Evolutionary conservation across 2,113 vertebrate genomes (phyloP).

Genomic region (Forbesichthys papilliferus): DNA sequence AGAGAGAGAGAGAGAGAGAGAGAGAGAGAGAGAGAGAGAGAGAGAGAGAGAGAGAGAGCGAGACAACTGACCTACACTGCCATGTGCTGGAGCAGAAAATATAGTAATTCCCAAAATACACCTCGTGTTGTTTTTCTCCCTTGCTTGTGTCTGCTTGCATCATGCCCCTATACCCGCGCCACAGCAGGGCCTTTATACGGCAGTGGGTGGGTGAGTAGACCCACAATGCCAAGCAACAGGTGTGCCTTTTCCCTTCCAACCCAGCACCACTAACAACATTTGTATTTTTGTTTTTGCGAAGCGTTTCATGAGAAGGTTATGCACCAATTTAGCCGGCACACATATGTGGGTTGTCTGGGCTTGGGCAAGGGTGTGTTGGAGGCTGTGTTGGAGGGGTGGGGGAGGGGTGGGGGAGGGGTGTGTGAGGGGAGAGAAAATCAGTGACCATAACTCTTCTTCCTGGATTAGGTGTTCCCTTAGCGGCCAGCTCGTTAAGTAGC

Average conservation of each 20-base stretch:
- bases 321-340: conserved; percentile 60
- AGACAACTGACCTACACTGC: conserved; percentile 15
- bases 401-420: neutral
- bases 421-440: conserved; percentile 15
- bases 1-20: too few relatives aligned
- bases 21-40: too few relatives aligned
- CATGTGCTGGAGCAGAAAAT: conserved; percentile 33
- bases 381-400: conserved; percentile 12
- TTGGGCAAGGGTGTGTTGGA: conserved; percentile 7
- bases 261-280: conserved; percentile 26
- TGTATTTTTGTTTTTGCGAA: conserved; percentile 28
- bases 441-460: conserved; percentile 48
- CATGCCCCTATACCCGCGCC: conserved; percentile 2
- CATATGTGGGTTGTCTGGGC: conserved; percentile 39
- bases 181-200: neutral
- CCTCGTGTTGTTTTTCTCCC: conserved; percentile 27
- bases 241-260: conserved; percentile 50
- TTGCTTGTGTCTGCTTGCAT: conserved; percentile 8
- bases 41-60: too few relatives aligned
- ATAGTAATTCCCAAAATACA: conserved; percentile 56
- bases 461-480: conserved; percentile 56
- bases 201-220: conserved; percentile 40
- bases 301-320: conserved; percentile 61
- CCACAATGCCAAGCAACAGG: conserved; percentile 55
- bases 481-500: conserved; percentile 36